Conservation (phyloP, 2,888 invertebrate genomes). For the Xestobium rufovillosum region DNA sequence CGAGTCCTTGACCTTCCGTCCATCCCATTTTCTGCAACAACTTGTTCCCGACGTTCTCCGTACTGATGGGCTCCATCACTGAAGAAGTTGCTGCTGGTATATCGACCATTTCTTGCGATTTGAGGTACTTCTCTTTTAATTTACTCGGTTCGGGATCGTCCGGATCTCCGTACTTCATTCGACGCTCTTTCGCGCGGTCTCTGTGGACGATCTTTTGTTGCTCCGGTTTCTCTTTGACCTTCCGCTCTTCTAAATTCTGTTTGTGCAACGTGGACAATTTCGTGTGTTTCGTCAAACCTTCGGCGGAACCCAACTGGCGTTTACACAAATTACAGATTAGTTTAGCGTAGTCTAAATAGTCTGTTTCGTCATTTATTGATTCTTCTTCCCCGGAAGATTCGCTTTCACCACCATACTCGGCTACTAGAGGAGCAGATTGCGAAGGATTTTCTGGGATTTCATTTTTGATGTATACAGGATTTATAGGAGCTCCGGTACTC, state of each 20-base stretch:
- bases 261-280: slow-evolving; percentile 92
- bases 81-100: slow-evolving; percentile 46
- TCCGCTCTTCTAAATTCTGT: slow-evolving; percentile 60
- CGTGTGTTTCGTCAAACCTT: slow-evolving; percentile 83
- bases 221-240: slow-evolving; percentile 29
- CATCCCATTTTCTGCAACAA: slow-evolving; percentile 98
- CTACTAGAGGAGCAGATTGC: slow-evolving; percentile 51
- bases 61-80: slow-evolving; percentile 63
- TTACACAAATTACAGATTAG: slow-evolving; percentile 92
- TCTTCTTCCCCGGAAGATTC: slow-evolving; percentile 50
- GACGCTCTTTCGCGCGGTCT: slow-evolving; percentile 92
- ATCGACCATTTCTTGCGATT: slow-evolving; percentile 47
- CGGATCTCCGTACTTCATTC: slow-evolving; percentile 87
- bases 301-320: slow-evolving; percentile 84
- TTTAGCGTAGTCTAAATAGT: slow-evolving; percentile 81
- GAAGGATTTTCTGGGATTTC: slow-evolving; percentile 21
- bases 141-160: slow-evolving; percentile 69
- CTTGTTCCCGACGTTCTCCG: slow-evolving; percentile 90
- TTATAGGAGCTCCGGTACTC: slow-evolving; percentile 30
- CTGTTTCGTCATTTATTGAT: slow-evolving; percentile 56
- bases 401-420: slow-evolving; percentile 72
- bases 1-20: slow-evolving; percentile 94
- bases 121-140: slow-evolving; percentile 65
- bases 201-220: slow-evolving; percentile 57
- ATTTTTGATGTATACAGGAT: slow-evolving; percentile 23